Evolutionary conservation across 2,888 invertebrate species (phyloP), one percentile per base, ranked within the genome.

Genomic region (Xestia rhomboidea): DNA sequence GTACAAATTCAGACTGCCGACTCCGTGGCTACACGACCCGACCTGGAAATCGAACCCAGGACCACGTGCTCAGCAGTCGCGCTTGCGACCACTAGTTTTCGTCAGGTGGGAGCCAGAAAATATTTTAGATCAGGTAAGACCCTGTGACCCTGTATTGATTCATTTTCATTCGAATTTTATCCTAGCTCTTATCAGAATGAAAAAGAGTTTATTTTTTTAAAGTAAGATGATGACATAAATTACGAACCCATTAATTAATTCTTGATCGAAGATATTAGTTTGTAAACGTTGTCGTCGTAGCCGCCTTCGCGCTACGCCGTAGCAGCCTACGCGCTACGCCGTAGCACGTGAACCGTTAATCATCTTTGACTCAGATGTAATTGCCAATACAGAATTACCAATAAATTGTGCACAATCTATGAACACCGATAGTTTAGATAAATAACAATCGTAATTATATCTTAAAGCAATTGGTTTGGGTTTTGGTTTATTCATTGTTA

Each of bases 331-430:
- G 77, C 73, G 62, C 82, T 79, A 82, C 77, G 82, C 21, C 68
- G 79, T 82, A 79, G 79, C 71, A 83, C 83, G 77, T 83, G 78
- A 41, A 41, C 64, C 83, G 54, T 82, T 68, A 49, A 79, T 83
- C 78, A 79, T 57, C 8, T 11, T 34, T 34, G 75, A 81, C 41
- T 81, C 41, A 15, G 77, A 82, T 82, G 63, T 79, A 76, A 79
- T 82, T 79, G 77, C 34, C 82, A 76, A 68, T 82, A 77, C 82
- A 68, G 41, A 11, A 49, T 64, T 68, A 49, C 44, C 46, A 68
- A 83, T 83, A 77, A 83, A 83, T 79, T 57, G 77, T 44, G 27
- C 44, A 67, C 82, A 51, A 82, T 82, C 66, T 82, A 66, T 44
- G n/a, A 82, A 76, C 76, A 51, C 62, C 57, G 49, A 76, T 66